A percentile compares a stretch with the other conserved stretches of the same genome.
These are phyloP conservation scores for Ceratina australensis DNA, from an alignment of 1,140 invertebrate species.

Conservation along the genomic window DNA sequence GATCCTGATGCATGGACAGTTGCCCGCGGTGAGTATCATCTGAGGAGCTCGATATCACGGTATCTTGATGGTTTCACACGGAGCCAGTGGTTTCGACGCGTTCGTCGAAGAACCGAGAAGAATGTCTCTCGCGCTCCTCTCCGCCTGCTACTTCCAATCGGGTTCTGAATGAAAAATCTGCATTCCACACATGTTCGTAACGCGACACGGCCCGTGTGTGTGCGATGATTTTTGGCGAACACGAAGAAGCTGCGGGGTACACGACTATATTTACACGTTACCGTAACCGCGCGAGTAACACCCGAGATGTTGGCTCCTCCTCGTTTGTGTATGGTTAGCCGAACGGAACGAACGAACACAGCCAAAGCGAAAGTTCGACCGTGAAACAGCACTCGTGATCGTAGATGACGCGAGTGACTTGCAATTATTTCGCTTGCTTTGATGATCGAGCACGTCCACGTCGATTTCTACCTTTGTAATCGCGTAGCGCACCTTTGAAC, in stretches of 20 bases:
- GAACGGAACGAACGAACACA: neutral
- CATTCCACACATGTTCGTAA: neutral
- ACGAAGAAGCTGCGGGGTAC: neutral
- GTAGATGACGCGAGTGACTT: slow-evolving; percentile 64
- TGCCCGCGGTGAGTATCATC: neutral
- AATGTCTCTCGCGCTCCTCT: too few species aligned
- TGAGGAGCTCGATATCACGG: too few species aligned
- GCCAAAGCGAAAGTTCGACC: slow-evolving; percentile 38
- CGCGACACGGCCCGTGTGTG: neutral
- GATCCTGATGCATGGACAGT: slow-evolving; percentile 14
- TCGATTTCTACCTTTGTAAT: slow-evolving; percentile 22
- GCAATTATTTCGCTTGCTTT: slow-evolving; percentile 45
- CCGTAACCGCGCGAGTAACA: neutral
- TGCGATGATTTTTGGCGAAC: neutral
- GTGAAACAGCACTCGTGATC: slow-evolving; percentile 65
- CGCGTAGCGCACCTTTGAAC: slow-evolving; percentile 28
- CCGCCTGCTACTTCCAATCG: neutral
- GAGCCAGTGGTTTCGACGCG: neutral
- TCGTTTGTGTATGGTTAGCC: neutral
- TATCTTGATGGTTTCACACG: too few species aligned
- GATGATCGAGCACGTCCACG: slow-evolving; percentile 30
- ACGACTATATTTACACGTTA: slow-evolving; percentile 16
- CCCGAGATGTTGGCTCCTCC: too few species aligned
- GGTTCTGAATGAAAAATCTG: slow-evolving; percentile 6
- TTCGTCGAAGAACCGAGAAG: too few species aligned